Percentiles rank a stretch among this genome's conserved stretches.
phyloP scores from a whole-genome alignment of 53 echinoderm and acorn worm genomes.

The Crossaster papposus region DNA sequence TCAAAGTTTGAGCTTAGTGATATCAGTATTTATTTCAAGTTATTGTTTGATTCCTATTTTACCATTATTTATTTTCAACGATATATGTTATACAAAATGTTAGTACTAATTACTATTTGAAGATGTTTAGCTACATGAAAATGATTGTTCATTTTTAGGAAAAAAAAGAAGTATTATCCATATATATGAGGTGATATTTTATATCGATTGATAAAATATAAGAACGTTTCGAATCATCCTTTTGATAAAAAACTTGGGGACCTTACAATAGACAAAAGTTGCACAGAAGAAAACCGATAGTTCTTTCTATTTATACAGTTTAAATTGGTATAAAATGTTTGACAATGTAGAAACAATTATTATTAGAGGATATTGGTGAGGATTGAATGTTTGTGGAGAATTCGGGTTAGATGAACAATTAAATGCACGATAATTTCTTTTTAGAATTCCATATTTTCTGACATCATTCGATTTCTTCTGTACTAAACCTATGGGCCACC shows the following conservation, averaged over 20 bases:
- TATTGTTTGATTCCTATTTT: not conserved
- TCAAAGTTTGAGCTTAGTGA: not conserved
- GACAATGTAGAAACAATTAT: no score
- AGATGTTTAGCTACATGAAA: not conserved
- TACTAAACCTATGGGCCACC: no score
- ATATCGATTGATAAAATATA: constrained; percentile 16
- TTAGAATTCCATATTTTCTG: no score
- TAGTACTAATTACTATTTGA: not conserved
- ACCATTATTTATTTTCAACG: not conserved
- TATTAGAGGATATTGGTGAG: no score
- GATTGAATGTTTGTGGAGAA: no score
- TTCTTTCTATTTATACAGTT: no score
- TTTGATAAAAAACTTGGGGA: not conserved
- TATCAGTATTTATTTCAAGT: constrained; percentile 17
- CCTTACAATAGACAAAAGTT: not conserved
- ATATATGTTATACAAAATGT: not conserved
- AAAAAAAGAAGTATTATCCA: not conserved
- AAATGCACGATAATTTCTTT: no score
- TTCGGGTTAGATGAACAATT: no score
- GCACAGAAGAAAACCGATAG: not conserved
- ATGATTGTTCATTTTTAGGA: not conserved
- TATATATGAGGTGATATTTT: constrained; percentile 22
- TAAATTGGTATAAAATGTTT: no score
- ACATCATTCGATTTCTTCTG: no score
- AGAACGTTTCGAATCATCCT: not conserved